These are phyloP conservation scores for Ophion obscuratus DNA, from an alignment of 2,888 invertebrate species.

Conservation along the genomic window DNA sequence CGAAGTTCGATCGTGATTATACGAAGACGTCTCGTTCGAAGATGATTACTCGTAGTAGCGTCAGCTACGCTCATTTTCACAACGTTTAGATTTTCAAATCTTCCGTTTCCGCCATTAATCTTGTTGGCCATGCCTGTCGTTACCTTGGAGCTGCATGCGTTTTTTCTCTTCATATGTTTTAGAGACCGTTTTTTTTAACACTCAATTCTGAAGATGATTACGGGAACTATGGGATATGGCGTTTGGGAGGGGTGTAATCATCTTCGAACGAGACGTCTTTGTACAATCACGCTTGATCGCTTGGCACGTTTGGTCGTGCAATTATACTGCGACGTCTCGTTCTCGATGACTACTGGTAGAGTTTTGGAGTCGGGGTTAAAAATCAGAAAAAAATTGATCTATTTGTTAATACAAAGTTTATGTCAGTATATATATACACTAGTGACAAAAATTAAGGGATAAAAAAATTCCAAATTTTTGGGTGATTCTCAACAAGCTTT, in stretches of 20 bases:
- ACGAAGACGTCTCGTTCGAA: too few relatives aligned
- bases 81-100: slow-evolving; percentile 12
- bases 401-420: too few relatives aligned
- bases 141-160: not conserved
- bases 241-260: slow-evolving; percentile 30
- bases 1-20: too few relatives aligned
- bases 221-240: not conserved
- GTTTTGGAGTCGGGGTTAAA: slow-evolving; percentile 10
- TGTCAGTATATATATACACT: too few relatives aligned
- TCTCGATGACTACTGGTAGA: slow-evolving; percentile 34
- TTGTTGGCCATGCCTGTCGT: not conserved
- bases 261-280: slow-evolving; percentile 42
- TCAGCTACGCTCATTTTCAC: too few relatives aligned
- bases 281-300: slow-evolving; percentile 9
- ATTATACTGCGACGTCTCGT: slow-evolving; percentile 28
- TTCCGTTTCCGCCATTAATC: not conserved
- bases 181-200: not conserved
- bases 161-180: not conserved
- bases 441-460: too few relatives aligned
- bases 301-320: not conserved
- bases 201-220: slow-evolving; percentile 21
- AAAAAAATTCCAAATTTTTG: too few relatives aligned
- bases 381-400: too few relatives aligned
- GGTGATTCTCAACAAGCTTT: too few relatives aligned
- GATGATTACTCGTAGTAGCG: too few relatives aligned